These are phyloP conservation scores for Acrocera orbiculus DNA, from an alignment of 2,888 invertebrate species.

Conservation along the genomic window DNA sequence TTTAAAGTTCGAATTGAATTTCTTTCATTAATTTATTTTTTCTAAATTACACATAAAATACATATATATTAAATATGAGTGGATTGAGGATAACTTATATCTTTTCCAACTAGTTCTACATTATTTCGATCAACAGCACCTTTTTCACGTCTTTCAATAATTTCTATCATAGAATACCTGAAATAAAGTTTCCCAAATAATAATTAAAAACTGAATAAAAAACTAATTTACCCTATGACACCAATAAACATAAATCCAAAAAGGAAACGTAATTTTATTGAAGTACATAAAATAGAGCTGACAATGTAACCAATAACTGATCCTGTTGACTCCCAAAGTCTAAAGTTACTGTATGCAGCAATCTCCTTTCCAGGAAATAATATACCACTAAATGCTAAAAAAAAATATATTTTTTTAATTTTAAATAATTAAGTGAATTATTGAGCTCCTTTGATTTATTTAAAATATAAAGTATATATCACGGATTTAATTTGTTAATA, in stretches of 20 bases:
- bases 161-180: slow-evolving; percentile 26
- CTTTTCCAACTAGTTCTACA: slow-evolving; percentile 12
- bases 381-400: slow-evolving; percentile 62
- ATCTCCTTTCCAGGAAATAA: slow-evolving; percentile 72
- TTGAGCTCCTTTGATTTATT: no score
- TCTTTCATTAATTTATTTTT: no score
- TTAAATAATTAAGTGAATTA: no score
- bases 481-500: no score
- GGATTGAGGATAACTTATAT: no score
- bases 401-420: no score
- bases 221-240: slow-evolving; percentile 44
- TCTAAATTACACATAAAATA: no score
- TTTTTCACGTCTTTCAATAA: slow-evolving; percentile 14
- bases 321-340: slow-evolving; percentile 81
- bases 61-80: no score
- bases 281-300: slow-evolving; percentile 58
- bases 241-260: slow-evolving; percentile 51
- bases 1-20: no score
- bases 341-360: slow-evolving; percentile 82
- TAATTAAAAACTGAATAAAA: no score
- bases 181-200: no score
- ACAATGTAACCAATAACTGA: slow-evolving; percentile 72
- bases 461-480: no score
- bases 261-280: slow-evolving; percentile 50
- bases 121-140: slow-evolving; percentile 11